Percentiles rank a stretch among this genome's conserved stretches.
Evolutionary conservation across 2,797 vertebrate species (phyloP).

Genomic region (Chaunax sp.): DNA sequence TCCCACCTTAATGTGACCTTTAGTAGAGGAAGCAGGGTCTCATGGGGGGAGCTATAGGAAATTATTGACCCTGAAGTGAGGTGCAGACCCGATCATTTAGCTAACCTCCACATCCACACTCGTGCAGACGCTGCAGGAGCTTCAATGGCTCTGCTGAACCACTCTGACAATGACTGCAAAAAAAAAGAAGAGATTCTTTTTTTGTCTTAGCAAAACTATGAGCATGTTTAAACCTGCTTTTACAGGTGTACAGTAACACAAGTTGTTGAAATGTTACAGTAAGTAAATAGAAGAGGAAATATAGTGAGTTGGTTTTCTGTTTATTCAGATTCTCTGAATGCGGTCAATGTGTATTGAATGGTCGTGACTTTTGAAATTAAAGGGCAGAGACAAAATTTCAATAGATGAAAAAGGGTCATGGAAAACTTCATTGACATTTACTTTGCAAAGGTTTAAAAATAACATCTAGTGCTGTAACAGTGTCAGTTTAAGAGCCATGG

Average conservation of each 20-base stretch:
- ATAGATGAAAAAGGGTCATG: conserved; percentile 74
- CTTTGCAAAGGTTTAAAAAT: conserved; percentile 82
- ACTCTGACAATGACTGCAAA: conserved; percentile 35
- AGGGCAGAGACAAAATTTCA: conserved; percentile 77
- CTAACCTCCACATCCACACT: conserved; percentile 39
- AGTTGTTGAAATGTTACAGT: too few species aligned
- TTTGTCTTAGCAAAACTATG: neutral
- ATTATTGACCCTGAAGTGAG: conserved; percentile 77
- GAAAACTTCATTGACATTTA: conserved; percentile 83
- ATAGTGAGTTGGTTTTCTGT: conserved; percentile 44
- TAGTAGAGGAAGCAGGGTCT: conserved; percentile 70
- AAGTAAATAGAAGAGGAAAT: conserved; percentile 6
- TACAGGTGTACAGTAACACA: too few species aligned
- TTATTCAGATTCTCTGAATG: conserved; percentile 39
- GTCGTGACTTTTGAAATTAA: conserved; percentile 72
- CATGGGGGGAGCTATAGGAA: conserved; percentile 74
- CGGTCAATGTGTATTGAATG: conserved; percentile 75
- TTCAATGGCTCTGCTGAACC: conserved; percentile 21
- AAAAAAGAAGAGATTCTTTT: conserved; percentile 7
- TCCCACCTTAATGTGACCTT: conserved; percentile 83
- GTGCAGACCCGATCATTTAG: conserved; percentile 62
- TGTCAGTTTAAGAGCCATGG: conserved; percentile 71
- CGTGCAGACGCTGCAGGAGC: conserved; percentile 33
- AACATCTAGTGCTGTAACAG: conserved; percentile 72
- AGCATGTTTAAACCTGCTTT: too few species aligned